Evolutionary conservation across 2,888 invertebrate species (phyloP).

Genomic region (Deilephila porcellus): DNA sequence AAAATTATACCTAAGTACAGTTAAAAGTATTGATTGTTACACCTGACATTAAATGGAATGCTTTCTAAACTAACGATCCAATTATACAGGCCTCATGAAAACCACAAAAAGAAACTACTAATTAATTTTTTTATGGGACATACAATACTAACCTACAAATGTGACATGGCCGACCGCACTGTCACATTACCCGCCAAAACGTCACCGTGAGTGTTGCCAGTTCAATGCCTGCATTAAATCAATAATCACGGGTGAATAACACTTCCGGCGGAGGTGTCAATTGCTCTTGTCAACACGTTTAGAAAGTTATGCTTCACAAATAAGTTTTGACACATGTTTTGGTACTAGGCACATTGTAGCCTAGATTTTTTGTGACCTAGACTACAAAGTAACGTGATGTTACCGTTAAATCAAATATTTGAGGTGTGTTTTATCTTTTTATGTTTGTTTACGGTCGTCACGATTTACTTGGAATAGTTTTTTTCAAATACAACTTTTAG

Average conservation of each 20-base stretch:
- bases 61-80: no score
- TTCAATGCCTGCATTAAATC: constrained; percentile 26
- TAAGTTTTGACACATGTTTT: constrained; percentile 8
- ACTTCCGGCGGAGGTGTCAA: constrained; percentile 26
- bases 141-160: neutral
- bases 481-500: neutral
- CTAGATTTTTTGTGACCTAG: constrained; percentile 17
- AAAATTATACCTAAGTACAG: no score
- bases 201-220: constrained; percentile 18
- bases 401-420: constrained; percentile 15
- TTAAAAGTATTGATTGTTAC: no score
- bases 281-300: constrained; percentile 26
- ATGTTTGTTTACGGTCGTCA: neutral
- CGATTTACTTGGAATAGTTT: neutral
- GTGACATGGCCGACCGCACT: constrained; percentile 10
- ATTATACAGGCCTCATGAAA: no score
- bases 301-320: constrained; percentile 24
- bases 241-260: constrained; percentile 18
- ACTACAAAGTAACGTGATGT: constrained; percentile 1
- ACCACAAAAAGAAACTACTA: no score
- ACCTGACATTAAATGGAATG: no score
- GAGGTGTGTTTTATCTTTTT: neutral
- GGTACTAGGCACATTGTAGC: constrained; percentile 14
- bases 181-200: constrained; percentile 12
- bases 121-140: no score